Evolutionary conservation across 2,888 invertebrate species (phyloP).

Genomic region (Drosophila meridionalis): DNA sequence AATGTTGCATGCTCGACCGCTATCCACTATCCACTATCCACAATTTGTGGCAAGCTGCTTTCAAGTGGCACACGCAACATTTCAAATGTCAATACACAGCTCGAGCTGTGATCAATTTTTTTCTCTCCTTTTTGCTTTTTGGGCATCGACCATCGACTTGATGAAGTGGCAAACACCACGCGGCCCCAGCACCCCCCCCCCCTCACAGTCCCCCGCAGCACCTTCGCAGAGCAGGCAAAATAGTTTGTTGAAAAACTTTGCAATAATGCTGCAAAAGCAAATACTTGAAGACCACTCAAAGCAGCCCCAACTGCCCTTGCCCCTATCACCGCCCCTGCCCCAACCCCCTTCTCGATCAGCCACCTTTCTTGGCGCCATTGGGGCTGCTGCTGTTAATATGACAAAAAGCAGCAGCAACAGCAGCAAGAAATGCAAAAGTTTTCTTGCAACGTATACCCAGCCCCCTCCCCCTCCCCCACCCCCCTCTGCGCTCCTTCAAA

Average conservation of each 20-base stretch:
- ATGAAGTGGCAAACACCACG: conserved; percentile 53
- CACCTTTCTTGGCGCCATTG: conserved; percentile 33
- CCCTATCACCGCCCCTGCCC: not conserved
- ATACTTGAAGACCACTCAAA: conserved; percentile 50
- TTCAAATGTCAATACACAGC: conserved; percentile 48
- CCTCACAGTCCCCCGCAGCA: not conserved
- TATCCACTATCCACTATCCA: not conserved
- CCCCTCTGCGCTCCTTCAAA: conserved; percentile 17
- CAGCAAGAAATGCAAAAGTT: conserved; percentile 60
- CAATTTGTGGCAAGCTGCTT: conserved; percentile 32
- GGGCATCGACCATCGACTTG: conserved; percentile 27
- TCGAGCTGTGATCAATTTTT: conserved; percentile 37
- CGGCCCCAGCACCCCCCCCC: not conserved
- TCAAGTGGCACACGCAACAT: conserved; percentile 43
- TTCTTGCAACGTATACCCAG: conserved; percentile 38
- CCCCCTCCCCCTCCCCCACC: not conserved
- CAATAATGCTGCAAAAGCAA: conserved; percentile 51
- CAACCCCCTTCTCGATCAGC: not conserved
- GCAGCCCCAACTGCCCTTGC: not conserved
- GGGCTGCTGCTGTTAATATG: conserved; percentile 76
- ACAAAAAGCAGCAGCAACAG: conserved; percentile 62
- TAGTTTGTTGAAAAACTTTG: conserved; percentile 46
- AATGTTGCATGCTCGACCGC: conserved; percentile 7
- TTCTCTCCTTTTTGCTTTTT: not conserved
- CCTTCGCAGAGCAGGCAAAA: conserved; percentile 25